phyloP scores from a whole-genome alignment of 2,797 vertebrate genomes.

The Sebastes matsubarae region DNA sequence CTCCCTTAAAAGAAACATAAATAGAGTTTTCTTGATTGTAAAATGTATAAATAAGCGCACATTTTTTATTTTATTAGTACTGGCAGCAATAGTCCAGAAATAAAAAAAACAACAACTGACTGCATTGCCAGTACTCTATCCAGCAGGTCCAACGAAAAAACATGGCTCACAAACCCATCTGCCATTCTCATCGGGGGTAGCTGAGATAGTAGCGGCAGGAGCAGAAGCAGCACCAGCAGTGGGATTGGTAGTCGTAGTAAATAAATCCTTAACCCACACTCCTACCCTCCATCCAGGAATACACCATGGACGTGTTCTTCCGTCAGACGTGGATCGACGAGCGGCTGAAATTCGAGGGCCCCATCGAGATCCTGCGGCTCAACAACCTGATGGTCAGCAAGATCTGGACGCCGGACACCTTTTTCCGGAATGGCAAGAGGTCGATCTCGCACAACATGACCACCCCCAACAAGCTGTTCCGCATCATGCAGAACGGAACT shows the following conservation, averaged over 20 bases:
- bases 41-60: not conserved
- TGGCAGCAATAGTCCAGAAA: conserved; percentile 25
- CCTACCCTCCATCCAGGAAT: conserved; percentile 75
- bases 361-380: conserved; percentile 87
- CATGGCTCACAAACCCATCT: conserved; percentile 71
- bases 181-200: conserved; percentile 76
- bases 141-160: conserved; percentile 64
- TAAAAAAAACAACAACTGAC: conserved; percentile 14
- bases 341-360: conserved; percentile 85
- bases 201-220: conserved; percentile 44
- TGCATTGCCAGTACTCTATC: conserved; percentile 43
- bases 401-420: conserved; percentile 89
- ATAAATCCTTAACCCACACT: conserved; percentile 33
- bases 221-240: conserved; percentile 44
- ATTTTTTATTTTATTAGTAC: not conserved
- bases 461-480: conserved; percentile 90
- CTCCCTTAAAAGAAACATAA: not conserved
- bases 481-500: conserved; percentile 91
- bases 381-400: conserved; percentile 91
- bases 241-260: conserved; percentile 38
- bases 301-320: conserved; percentile 90
- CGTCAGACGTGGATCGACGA: conserved; percentile 88
- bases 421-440: conserved; percentile 89
- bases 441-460: conserved; percentile 91
- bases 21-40: not conserved